A percentile compares a stretch with the other conserved stretches of the same genome.
Conservation (phyloP, 2,888 invertebrate species). For the Sphaerophoria taeniata region DNA sequence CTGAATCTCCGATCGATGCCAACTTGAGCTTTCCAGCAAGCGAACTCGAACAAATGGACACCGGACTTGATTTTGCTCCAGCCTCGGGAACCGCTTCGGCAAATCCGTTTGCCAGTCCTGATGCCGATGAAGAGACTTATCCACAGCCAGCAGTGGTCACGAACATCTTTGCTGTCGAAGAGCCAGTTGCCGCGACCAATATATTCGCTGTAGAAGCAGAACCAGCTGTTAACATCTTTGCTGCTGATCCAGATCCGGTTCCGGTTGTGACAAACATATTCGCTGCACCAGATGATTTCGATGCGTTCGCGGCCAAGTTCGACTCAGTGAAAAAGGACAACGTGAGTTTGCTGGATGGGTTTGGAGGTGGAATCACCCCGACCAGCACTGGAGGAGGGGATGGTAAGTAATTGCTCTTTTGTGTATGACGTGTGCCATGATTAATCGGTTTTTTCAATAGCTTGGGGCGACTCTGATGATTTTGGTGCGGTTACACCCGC, state of each 20-base stretch:
- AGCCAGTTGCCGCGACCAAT: constrained; percentile 64
- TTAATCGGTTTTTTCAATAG: constrained; percentile 74
- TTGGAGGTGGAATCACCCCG: constrained; percentile 79
- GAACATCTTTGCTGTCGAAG: constrained; percentile 78
- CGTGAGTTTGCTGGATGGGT: constrained; percentile 81
- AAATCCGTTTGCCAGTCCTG: constrained; percentile 84
- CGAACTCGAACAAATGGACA: constrained; percentile 81
- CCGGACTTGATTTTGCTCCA: constrained; percentile 80
- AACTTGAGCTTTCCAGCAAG: constrained; percentile 75
- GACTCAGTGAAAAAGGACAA: constrained; percentile 85
- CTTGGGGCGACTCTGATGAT: constrained; percentile 81
- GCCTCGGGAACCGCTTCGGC: constrained; percentile 81
- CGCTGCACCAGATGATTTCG: constrained; percentile 87
- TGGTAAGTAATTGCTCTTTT: constrained; percentile 77
- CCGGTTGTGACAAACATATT: constrained; percentile 81
- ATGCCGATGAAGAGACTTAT: constrained; percentile 80
- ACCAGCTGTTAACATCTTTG: constrained; percentile 76
- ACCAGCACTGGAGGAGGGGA: constrained; percentile 79
- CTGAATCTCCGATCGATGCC: constrained; percentile 76
- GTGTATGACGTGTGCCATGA: background rate
- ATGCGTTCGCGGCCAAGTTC: constrained; percentile 95
- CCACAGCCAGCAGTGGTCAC: constrained; percentile 76
- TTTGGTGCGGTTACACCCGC: constrained; percentile 79
- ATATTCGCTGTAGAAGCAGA: constrained; percentile 74
- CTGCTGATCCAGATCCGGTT: constrained; percentile 78